Base-by-base conservation (phyloP, 2,113 vertebrate species). In the Ochotona curzoniae region DNA sequence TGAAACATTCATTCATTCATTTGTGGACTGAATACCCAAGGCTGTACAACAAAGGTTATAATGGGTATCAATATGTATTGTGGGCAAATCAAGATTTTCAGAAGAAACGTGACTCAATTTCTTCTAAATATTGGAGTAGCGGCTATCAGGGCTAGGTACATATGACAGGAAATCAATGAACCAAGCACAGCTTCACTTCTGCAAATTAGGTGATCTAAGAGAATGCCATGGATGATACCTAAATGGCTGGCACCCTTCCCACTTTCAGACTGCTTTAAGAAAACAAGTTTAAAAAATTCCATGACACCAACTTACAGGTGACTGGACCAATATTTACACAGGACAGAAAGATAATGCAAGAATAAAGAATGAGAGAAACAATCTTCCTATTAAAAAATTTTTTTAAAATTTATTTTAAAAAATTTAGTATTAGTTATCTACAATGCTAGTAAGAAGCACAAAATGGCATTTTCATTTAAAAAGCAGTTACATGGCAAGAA, bases 401-500 rank as follows among this genome's bases (percentile, higher is more conserved):
- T 44, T 44, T 44, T 44, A 4, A 44, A 6, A 44, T 44, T 44
- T 44, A 44, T 44, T 44, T 44, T 44, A 15, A 75, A 44, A 18
- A 87, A 93, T 83, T 85, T 5, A 90, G 6, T 47, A 79, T 70
- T 35, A 80, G 38, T 64, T 90, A 28, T 64, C 74, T 60, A 5
- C 51, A 18, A 95, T 18, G 8, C 30, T n/a, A 76, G 17, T 67
- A 38, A 76, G 20, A 93, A 91, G 35, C 2, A 91, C 8, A 83
- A 94, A 91, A 95, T 75, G 7, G 64, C 20, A 14, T 4, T 64
- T 86, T 79, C 28, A 44, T 79, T 89, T 54, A 71, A 78, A 95
- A 90, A 82, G 21, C 7, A 83, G 64, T 10, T 32, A 76, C 38
- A 74, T 8, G 75, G 49, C 14, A 96, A 26, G 25, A 83, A 87